Conservation (phyloP, 2,113 vertebrate genomes). For the Tringa solitaria region DNA sequence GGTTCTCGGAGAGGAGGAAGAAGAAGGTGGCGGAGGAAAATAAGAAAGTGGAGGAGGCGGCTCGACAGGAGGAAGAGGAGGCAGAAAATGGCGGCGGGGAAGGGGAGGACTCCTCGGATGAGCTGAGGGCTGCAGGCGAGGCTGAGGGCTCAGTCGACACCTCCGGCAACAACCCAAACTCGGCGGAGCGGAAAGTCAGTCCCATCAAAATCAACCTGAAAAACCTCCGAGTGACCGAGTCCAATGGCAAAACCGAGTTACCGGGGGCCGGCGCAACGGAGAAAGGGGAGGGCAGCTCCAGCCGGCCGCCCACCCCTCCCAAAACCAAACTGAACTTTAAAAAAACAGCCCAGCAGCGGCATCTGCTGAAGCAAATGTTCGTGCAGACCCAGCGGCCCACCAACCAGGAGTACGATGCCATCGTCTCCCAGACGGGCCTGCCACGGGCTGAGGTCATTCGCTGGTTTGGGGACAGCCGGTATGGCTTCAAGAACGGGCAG, state of each 20-base stretch:
- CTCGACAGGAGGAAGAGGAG: conserved; percentile 72
- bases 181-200: conserved; percentile 86
- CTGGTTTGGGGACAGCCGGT: conserved; percentile 95
- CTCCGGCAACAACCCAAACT: background rate
- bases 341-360: conserved; percentile 91
- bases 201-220: conserved; percentile 98
- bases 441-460: conserved; percentile 91
- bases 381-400: conserved; percentile 94
- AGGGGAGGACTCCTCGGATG: conserved; percentile 70
- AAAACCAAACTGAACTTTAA: conserved; percentile 76
- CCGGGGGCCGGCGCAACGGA: background rate
- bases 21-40: conserved; percentile 79
- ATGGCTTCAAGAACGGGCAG: conserved; percentile 93
- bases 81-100: conserved; percentile 67
- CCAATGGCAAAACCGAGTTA: conserved; percentile 77
- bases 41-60: conserved; percentile 74
- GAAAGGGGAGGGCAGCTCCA: conserved; percentile 24
- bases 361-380: conserved; percentile 90
- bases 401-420: conserved; percentile 87
- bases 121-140: conserved; percentile 74
- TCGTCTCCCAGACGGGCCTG: conserved; percentile 85
- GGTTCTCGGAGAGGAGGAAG: conserved; percentile 92
- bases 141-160: conserved; percentile 72
- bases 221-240: conserved; percentile 92
- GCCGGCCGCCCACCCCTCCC: conserved; percentile 61